Evolutionary conservation across 2,888 invertebrate genomes (phyloP).

Genomic region (Ametastegia equiseti): DNA sequence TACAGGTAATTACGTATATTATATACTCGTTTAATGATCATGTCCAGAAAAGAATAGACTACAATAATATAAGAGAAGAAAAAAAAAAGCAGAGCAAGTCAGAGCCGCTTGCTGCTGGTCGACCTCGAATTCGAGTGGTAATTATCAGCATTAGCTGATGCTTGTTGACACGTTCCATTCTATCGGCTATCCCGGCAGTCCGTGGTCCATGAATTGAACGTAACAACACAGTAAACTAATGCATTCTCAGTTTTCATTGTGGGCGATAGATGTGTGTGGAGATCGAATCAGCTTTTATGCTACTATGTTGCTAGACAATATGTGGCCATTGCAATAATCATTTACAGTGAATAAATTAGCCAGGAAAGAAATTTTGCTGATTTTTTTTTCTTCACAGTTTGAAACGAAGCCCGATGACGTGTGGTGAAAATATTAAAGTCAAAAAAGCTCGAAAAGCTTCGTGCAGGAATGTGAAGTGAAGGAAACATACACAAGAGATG

Average conservation of each 20-base stretch:
- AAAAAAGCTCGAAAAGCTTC: too few species aligned
- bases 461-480: background rate
- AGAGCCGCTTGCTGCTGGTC: background rate
- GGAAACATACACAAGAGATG: background rate
- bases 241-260: background rate
- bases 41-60: too few species aligned
- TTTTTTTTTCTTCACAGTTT: too few species aligned
- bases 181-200: background rate
- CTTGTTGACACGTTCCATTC: slow-evolving; percentile 28
- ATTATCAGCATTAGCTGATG: slow-evolving; percentile 35
- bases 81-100: background rate
- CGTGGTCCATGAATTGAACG: background rate
- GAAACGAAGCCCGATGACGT: too few species aligned
- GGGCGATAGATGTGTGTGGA: background rate
- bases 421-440: too few species aligned
- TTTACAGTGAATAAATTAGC: background rate
- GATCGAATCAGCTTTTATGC: background rate
- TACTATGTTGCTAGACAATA: background rate
- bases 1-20: too few species aligned
- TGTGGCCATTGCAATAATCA: background rate
- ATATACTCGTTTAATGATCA: too few species aligned
- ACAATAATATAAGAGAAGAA: too few species aligned
- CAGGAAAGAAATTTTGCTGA: background rate
- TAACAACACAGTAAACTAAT: background rate
- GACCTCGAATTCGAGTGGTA: slow-evolving; percentile 24